These are phyloP conservation scores for Agapornis roseicollis DNA, from an alignment of 2,113 vertebrate genomes.

Conservation along the genomic window DNA sequence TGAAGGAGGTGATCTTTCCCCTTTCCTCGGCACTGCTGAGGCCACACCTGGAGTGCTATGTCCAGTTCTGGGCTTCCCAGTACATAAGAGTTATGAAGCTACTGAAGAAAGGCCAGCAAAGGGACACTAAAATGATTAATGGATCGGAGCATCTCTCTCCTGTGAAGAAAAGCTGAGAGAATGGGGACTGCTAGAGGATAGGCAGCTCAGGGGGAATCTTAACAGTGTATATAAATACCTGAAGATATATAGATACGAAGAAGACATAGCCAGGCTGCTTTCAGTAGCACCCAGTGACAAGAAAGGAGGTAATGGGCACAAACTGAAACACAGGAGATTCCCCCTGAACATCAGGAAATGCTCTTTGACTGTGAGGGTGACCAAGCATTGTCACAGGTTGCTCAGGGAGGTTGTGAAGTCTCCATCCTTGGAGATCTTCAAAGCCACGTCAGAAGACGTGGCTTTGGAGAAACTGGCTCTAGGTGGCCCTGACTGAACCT, in stretches of 20 bases:
- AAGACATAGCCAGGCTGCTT: background rate
- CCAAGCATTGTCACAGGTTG: background rate
- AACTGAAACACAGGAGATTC: background rate
- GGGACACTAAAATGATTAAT: background rate
- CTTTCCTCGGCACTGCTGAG: background rate
- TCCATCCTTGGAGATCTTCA: background rate
- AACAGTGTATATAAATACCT: background rate
- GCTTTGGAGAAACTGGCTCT: background rate
- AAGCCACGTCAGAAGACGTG: fast-evolving
- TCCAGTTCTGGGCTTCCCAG: background rate
- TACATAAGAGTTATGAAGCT: background rate
- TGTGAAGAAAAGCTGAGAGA: background rate
- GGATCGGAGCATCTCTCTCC: background rate
- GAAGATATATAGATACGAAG: background rate
- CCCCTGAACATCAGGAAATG: background rate
- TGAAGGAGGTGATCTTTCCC: background rate
- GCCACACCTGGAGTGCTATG: background rate
- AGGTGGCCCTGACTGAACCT: background rate
- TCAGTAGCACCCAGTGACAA: background rate
- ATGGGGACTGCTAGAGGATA: background rate
- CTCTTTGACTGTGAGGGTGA: background rate
- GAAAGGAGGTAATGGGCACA: background rate
- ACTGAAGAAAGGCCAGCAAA: background rate
- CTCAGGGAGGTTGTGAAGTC: background rate
- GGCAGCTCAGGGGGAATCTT: background rate